A percentile compares a stretch with the other conserved stretches of the same genome.
phyloP scores from a whole-genome alignment of 2,888 invertebrate genomes.

The Caprella mutica region DNA sequence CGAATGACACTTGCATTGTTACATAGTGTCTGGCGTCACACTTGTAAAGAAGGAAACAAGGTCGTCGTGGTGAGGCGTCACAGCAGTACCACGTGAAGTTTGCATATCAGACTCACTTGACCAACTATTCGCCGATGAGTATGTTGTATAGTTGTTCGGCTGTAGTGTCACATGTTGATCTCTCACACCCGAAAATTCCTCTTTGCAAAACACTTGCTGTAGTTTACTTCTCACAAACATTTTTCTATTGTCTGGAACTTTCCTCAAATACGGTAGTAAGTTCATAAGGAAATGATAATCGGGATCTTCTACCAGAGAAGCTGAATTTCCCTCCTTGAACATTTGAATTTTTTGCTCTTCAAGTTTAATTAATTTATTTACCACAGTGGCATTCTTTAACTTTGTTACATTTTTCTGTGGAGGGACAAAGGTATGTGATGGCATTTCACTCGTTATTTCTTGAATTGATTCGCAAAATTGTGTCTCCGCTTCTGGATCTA shows the following conservation, averaged over 20 bases:
- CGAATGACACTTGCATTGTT: background rate
- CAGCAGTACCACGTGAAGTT: background rate
- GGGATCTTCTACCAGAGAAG: background rate
- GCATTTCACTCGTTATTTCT: conserved; percentile 2
- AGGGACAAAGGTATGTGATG: conserved; percentile 7
- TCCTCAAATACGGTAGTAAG: background rate
- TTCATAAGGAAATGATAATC: background rate
- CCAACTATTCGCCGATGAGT: conserved; percentile 9
- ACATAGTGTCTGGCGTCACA: conserved; percentile 3
- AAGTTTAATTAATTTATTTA: conserved; percentile 7
- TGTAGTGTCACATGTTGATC: conserved; percentile 1
- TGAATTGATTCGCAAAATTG: background rate
- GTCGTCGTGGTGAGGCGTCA: conserved; percentile 1
- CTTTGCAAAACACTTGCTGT: conserved; percentile 2
- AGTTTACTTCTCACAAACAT: background rate
- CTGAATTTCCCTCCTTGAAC: background rate
- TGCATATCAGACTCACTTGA: background rate
- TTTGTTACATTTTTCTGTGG: background rate
- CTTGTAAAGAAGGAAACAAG: conserved; percentile 6
- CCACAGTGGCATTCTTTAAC: conserved; percentile 9
- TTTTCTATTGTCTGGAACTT: too few relatives aligned
- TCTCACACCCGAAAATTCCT: background rate
- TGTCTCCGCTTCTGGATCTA: conserved; percentile 1
- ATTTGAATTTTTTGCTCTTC: conserved; percentile 1
- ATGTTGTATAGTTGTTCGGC: background rate